Evolutionary conservation across 1,140 invertebrate species (phyloP).

Genomic region (Harlomillsia oculata): DNA sequence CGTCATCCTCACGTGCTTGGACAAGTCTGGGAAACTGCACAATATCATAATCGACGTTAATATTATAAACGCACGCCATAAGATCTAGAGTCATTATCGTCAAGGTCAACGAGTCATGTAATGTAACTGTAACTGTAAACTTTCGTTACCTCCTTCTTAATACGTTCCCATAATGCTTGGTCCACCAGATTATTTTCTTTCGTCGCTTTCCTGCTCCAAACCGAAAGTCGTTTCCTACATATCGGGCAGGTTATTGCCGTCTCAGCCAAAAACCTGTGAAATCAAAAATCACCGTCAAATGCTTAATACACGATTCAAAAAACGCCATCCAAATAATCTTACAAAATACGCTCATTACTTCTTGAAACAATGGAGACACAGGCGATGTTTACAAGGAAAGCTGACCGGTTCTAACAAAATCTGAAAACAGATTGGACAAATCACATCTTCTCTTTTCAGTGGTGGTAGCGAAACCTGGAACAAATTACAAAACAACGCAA

Average conservation of each 20-base stretch:
- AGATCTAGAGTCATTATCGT: neutral
- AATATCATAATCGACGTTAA: neutral
- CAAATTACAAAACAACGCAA: neutral
- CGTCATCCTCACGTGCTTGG: slow-evolving; percentile 1
- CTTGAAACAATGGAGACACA: slow-evolving; percentile 20
- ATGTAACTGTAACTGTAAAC: neutral
- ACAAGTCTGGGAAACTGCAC: slow-evolving; percentile 7
- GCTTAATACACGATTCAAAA: too few relatives aligned
- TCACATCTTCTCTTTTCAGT: slow-evolving; percentile 22
- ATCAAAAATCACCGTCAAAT: too few relatives aligned
- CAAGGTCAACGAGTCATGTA: neutral
- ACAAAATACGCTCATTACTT: too few relatives aligned
- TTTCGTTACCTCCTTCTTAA: slow-evolving; percentile 24
- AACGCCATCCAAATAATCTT: too few relatives aligned
- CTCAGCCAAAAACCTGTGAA: slow-evolving; percentile 4
- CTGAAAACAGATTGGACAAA: slow-evolving; percentile 27
- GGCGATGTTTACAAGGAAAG: slow-evolving; percentile 23
- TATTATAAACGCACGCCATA: neutral
- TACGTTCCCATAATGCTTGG: slow-evolving; percentile 14
- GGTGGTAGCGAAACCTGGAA: slow-evolving; percentile 7
- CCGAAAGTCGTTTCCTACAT: slow-evolving; percentile 21
- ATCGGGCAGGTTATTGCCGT: slow-evolving; percentile 15
- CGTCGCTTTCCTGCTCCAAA: slow-evolving; percentile 21
- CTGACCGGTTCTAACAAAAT: slow-evolving; percentile 27
- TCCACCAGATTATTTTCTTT: slow-evolving; percentile 25